Base-by-base conservation (phyloP, 2,113 vertebrate species). In the Ranitomeya imitator region DNA sequence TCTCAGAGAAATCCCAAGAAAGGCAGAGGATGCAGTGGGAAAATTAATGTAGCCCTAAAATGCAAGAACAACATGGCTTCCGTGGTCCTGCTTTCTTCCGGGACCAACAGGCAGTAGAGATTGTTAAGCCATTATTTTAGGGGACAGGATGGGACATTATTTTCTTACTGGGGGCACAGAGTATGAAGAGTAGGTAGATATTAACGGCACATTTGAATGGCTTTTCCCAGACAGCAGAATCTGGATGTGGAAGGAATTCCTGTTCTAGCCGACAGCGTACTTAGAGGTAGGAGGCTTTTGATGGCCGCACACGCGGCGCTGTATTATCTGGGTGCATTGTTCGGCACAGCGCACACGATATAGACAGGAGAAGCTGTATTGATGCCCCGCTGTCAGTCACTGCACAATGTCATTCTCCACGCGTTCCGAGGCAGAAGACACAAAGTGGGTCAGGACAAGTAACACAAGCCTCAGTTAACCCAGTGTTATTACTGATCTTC, bases 391-490 rank as follows among this genome's bases (percentile, higher is more conserved):
- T 23, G 79, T 18, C 57, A 60, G 31, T 10, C n/a, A 31, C 57
- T 37, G 12, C 19, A 76, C 31, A 76, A 76, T 59, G 78, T 31
- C 78, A 31, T 57, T 59, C 57, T 45, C 59, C 79, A 6, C n/a
- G 9, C 16, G 59, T 31, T 55, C 15, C 23, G 59, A 81, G 57
- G 61, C 26, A 16, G 54, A 79, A 37, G 26, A 10, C 26, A 18
- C 19, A 81, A 76, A 81, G 23, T 61, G 79, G 79, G 79, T 81
- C 79, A 79, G 21, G 78, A 59, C 54, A 52, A 23, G 52, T 19
- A 79, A 77, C 69, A 63, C 52, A 59, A 23, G 51, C 16, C 63
- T 55, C 86, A n/a, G 61, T 23, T 71, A 81, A 73, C 78, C 78
- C 31, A 7, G 26, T 54, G 52, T 79, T 81, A 87, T 19, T 73